Base-by-base conservation (phyloP, 2,888 invertebrate species). In the Automeris io region DNA sequence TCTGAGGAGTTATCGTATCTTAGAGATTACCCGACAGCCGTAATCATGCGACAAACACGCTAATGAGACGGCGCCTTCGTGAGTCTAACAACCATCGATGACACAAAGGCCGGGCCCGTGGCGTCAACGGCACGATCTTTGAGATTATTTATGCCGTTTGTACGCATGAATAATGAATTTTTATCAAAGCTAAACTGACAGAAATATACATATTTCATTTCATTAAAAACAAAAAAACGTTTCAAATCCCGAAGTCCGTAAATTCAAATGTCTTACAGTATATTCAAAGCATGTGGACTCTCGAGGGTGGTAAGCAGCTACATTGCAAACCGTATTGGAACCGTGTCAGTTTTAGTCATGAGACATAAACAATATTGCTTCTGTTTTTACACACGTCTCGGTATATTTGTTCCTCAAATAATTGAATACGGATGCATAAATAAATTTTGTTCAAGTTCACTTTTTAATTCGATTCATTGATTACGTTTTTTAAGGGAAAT, bases 291-390 rank as follows among this genome's bases (percentile, higher is more conserved):
- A n/a, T n/a, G n/a, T n/a, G n/a, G n/a, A n/a, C n/a, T n/a, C n/a
- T 2, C n/a, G 16, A n/a, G 13, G 35, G 39, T 37, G 38, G 19
- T 35, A 42, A 35, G 45, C 47, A 44, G 51, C 47, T 51, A 50
- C 44, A 49, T 46, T 47, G 39, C 40, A 42, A 42, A 22, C 35
- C 33, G 26, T 35, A 39, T 33, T 35, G 43, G 53, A 57, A 56
- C 53, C 43, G 55, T 59, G 46, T 43, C 43, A 51, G 53, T 59
- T 55, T 62, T 60, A 63, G 65, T 60, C 63, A 4, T 16, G 22
- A 18, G 11, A 18, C 18, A 22, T n/a, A 18, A n/a, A 12, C 11
- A 23, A 37, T 22, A 18, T 37, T 22, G 16, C 29, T 37, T 23
- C 18, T 8, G 16, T 11, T 37, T 22, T 22, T 18, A 22, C 37